Evolutionary conservation across 2,797 vertebrate genomes (phyloP), one percentile per base, ranked within the genome.

Genomic region (Betta splendens): DNA sequence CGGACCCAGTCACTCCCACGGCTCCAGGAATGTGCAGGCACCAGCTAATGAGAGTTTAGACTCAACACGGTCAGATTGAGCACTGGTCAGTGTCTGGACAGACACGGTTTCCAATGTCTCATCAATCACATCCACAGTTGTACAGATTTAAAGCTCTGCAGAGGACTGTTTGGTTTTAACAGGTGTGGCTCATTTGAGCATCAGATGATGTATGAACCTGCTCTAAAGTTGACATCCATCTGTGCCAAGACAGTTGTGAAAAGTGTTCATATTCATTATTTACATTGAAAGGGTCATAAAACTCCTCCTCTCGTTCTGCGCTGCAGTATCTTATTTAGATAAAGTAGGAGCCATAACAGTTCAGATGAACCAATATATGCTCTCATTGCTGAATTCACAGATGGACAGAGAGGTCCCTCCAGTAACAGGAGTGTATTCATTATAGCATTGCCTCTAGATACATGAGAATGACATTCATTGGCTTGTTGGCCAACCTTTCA

Each of bases 11-110:
- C 64, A 18, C 63, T 75, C 78, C 79, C 71, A 57, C 63, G 54
- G 62, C 66, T 55, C 26, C 11, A 85, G 79, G 78, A 86, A 87
- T 84, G 79, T 75, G 50, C 16, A 4, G 50, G 53, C 46, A 58
- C 21, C 52, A 51, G 53, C 60, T 63, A 75, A 76, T 40, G 61
- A 78, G 60, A 51, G 53, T 17, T 29, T 40, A 74, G 57, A n/a
- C 46, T 44, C 49, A 69, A 80, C 72, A 57, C 1, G 45, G 54
- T 25, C 72, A 61, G 52, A 54, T 31, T 37, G 4, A 31, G 59
- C 15, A n/a, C 17, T 12, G 64, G 63, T 65, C 65, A 50, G 44
- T 10, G 35, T 35, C 25, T 31, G 42, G 54, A 5, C 47, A n/a
- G 32, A 45, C 39, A 15, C 16, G 22, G 5, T 29, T 18, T 36